These are phyloP conservation scores for Cataglyphis cursor DNA, from an alignment of 2,888 invertebrate species.

Conservation along the genomic window DNA sequence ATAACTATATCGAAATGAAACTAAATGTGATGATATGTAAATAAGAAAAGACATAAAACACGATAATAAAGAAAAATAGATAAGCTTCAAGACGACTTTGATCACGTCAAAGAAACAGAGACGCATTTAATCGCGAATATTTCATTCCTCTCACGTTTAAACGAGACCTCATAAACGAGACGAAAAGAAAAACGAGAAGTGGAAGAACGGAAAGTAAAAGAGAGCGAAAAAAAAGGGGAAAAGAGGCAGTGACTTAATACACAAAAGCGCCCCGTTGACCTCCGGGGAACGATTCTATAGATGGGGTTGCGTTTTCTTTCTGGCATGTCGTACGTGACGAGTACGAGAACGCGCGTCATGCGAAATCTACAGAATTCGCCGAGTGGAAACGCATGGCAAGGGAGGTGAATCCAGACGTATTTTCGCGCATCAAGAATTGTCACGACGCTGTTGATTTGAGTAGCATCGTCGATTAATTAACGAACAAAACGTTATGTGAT, in stretches of 20 bases:
- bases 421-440: neutral
- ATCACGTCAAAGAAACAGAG: constrained; percentile 46
- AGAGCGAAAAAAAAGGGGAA: constrained; percentile 26
- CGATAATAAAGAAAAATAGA: constrained; percentile 30
- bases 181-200: constrained; percentile 42
- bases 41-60: neutral
- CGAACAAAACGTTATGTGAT: neutral
- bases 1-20: neutral
- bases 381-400: constrained; percentile 18
- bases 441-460: neutral
- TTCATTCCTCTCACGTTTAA: constrained; percentile 77
- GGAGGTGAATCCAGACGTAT: neutral
- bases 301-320: constrained; percentile 69
- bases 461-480: constrained; percentile 27
- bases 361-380: constrained; percentile 45
- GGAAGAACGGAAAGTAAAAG: constrained; percentile 31
- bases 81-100: neutral
- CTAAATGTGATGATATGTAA: neutral
- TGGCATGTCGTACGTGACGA: constrained; percentile 73
- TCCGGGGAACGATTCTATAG: constrained; percentile 58
- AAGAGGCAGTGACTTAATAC: constrained; percentile 69
- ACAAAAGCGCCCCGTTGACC: constrained; percentile 67
- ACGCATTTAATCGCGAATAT: constrained; percentile 75
- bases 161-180: constrained; percentile 60
- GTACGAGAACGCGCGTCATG: constrained; percentile 60